Evolutionary conservation across 2,113 vertebrate species (phyloP), one percentile per base, ranked within the genome.

Genomic region (Sylvilagus bachmani): DNA sequence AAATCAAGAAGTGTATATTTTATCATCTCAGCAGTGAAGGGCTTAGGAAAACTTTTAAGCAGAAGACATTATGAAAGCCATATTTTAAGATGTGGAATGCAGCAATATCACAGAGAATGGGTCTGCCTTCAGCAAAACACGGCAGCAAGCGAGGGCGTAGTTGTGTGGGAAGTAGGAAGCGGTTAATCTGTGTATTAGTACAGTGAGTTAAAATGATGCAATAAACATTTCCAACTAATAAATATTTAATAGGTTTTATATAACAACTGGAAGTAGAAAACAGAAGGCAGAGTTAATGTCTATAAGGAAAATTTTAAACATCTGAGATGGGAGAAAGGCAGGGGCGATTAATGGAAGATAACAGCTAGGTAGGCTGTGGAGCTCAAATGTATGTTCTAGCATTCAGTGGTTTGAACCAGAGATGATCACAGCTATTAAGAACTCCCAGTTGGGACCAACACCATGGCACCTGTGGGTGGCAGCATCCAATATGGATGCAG

Each of bases 61-160:
- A 89, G 74, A 82, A 80, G 24, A n/a, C 12, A 62, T 83, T 80
- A 86, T 84, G 75, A 86, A 86, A 80, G 36, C 55, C 44, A 27
- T 89, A 90, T 78, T 93, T 95, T 92, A 84, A 55, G 27, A 81
- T 84, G 6, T 71, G 79, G 58, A 75, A 21, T 85, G 27, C 88
- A 58, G 31, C 13, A 82, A 17, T 36, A 79, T 64, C 14, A 61
- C 85, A 94, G 44, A 58, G 16, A 91, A 49, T 55, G 24, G 7
- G 3, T 89, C 51, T 93, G 66, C 82, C 38, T 93, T 70, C 64
- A 67, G 38, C 36, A 38, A 80, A 89, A 86, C 11, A 80, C 51
- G 24, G 10, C 19, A 22, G 38, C 22, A 10, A 62, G 12, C 12
- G n/a, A 67, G 21, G 61, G 31, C 67, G 27, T 71, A 33, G 77